These are phyloP conservation scores for Agrochola litura DNA, from an alignment of 2,888 invertebrate species.

Conservation along the genomic window DNA sequence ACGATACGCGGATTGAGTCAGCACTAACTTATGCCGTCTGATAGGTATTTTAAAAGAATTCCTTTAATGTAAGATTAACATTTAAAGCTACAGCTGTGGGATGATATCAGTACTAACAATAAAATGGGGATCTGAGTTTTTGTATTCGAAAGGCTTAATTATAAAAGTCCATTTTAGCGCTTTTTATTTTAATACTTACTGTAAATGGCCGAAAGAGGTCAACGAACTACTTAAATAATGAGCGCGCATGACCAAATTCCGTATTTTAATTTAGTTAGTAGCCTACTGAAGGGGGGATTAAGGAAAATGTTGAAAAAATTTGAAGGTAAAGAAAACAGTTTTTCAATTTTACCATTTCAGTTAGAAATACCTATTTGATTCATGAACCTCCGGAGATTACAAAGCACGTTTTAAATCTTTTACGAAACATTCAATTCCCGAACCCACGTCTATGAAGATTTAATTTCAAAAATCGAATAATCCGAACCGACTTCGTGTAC, in stretches of 20 bases:
- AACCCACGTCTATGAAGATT: constrained; percentile 73
- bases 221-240: constrained; percentile 31
- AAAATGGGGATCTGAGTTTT: constrained; percentile 25
- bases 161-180: constrained; percentile 22
- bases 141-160: constrained; percentile 42
- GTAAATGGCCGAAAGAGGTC: constrained; percentile 18
- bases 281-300: constrained; percentile 12
- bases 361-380: constrained; percentile 39
- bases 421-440: constrained; percentile 70
- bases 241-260: constrained; percentile 17
- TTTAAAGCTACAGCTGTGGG: constrained; percentile 44
- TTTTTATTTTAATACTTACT: constrained; percentile 23
- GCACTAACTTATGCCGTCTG: constrained; percentile 64
- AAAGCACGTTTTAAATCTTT: constrained; percentile 68
- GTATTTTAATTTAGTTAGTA: constrained; percentile 25
- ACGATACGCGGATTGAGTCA: constrained; percentile 72
- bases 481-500: constrained; percentile 67
- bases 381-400: constrained; percentile 59
- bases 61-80: constrained; percentile 52
- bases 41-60: constrained; percentile 66
- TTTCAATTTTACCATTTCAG: constrained; percentile 11
- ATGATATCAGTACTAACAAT: constrained; percentile 50
- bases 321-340: not conserved
- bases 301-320: constrained; percentile 5
- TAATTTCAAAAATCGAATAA: constrained; percentile 78